Conservation (phyloP, 2,113 vertebrate genomes). For the Phrynosoma platyrhinos region DNA sequence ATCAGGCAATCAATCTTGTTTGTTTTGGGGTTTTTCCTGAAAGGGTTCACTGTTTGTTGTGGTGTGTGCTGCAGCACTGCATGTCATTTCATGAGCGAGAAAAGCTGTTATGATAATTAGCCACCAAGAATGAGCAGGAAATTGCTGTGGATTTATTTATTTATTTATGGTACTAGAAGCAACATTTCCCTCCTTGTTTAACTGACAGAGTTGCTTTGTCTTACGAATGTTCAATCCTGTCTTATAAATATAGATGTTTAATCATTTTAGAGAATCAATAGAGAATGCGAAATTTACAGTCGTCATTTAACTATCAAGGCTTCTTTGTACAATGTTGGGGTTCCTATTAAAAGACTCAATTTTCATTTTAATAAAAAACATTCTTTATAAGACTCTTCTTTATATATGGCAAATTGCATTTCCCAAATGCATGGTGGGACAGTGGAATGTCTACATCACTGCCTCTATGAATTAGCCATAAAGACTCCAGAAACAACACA, state of each 20-base stretch:
- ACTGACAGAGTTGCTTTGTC: neutral
- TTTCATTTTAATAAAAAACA: neutral
- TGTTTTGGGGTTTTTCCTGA: neutral
- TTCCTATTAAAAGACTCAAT: neutral
- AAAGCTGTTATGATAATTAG: neutral
- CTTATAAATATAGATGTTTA: neutral
- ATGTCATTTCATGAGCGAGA: slow-evolving; percentile 20
- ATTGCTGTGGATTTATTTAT: neutral
- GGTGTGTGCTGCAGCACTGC: slow-evolving; percentile 5
- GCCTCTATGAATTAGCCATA: neutral
- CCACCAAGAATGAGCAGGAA: slow-evolving; percentile 30
- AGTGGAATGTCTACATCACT: neutral
- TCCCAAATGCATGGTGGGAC: neutral
- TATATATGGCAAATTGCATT: neutral
- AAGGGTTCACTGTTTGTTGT: slow-evolving; percentile 22
- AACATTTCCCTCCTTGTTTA: slow-evolving; percentile 2
- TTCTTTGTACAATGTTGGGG: neutral
- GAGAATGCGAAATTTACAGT: neutral
- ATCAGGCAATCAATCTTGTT: neutral
- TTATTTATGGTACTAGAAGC: neutral
- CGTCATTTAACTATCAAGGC: slow-evolving; percentile 2
- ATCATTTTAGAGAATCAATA: slow-evolving; percentile 4
- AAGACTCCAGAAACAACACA: neutral
- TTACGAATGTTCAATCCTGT: neutral
- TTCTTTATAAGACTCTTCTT: neutral